Percentiles rank a stretch among this genome's conserved stretches.
These are phyloP conservation scores for Apogon hyalosoma DNA, from an alignment of 2,797 vertebrate genomes.

Conservation along the genomic window DNA sequence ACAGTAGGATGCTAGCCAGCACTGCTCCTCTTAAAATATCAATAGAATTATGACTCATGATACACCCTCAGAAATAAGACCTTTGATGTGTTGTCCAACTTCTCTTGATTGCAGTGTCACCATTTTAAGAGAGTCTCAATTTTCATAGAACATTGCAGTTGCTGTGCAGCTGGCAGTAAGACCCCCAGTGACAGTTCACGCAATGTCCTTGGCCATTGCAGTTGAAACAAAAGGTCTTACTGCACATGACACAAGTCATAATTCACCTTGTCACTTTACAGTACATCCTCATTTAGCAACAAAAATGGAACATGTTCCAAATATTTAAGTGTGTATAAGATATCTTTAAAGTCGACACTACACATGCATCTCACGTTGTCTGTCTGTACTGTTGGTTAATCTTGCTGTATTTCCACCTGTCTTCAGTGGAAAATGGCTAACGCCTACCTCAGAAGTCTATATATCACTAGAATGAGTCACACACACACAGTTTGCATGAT, in stretches of 20 bases:
- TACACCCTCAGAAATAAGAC: constrained; percentile 66
- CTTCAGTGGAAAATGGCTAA: no score
- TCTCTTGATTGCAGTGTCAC: constrained; percentile 60
- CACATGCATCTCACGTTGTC: no score
- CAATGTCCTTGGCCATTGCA: constrained; percentile 54
- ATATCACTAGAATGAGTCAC: no score
- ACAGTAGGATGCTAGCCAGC: constrained; percentile 23
- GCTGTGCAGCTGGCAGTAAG: constrained; percentile 60
- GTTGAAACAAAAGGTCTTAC: constrained; percentile 45
- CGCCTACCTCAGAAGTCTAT: no score
- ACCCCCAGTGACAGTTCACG: constrained; percentile 37
- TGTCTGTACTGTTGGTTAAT: no score
- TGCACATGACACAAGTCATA: constrained; percentile 24
- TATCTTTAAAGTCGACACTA: no score
- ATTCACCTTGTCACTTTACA: constrained; percentile 24
- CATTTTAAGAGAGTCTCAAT: constrained; percentile 68
- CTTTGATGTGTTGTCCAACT: constrained; percentile 67
- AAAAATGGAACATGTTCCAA: neutral
- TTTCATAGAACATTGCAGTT: constrained; percentile 66
- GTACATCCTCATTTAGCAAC: neutral
- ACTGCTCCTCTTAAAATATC: constrained; percentile 52
- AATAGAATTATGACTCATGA: constrained; percentile 62
- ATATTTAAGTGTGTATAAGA: neutral
- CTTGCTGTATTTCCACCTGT: no score
- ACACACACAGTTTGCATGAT: no score